Percentiles rank a stretch among this genome's conserved stretches.
Evolutionary conservation across 2,888 invertebrate species (phyloP).

Genomic region (Apodemia zela): DNA sequence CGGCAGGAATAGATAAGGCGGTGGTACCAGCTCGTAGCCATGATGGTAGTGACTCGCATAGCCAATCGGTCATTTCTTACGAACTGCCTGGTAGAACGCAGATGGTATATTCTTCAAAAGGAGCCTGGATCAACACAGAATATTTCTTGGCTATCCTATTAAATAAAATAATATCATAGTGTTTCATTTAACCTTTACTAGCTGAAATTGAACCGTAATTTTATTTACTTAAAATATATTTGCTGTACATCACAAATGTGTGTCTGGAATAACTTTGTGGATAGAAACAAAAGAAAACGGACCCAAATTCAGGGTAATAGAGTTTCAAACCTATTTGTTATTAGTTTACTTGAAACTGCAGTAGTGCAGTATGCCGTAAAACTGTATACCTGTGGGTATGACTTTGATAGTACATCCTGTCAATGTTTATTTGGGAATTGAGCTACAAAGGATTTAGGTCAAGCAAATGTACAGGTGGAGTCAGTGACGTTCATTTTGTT

Average conservation of each 20-base stretch:
- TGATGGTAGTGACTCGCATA: too few species aligned
- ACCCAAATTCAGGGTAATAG: neutral
- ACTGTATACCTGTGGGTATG: slow-evolving; percentile 1
- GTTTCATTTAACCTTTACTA: neutral
- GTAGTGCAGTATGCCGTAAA: neutral
- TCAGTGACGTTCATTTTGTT: neutral
- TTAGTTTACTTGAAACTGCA: neutral
- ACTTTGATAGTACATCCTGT: slow-evolving; percentile 1
- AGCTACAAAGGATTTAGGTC: slow-evolving; percentile 13
- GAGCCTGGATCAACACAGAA: too few species aligned
- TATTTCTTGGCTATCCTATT: too few species aligned
- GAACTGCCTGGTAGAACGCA: too few species aligned
- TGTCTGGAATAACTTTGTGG: neutral
- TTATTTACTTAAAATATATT: neutral
- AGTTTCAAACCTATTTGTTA: neutral
- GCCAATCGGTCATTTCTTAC: too few species aligned
- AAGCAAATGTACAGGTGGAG: neutral
- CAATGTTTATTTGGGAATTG: slow-evolving; percentile 11
- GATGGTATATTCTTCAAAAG: too few species aligned
- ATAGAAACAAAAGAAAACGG: neutral
- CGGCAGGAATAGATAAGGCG: too few species aligned
- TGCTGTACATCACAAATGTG: neutral
- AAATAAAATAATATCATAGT: neutral
- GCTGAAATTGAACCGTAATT: neutral
- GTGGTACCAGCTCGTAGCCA: too few species aligned